phyloP scores from a whole-genome alignment of 2,797 vertebrate genomes.

The Phaenicophaeus curvirostris region DNA sequence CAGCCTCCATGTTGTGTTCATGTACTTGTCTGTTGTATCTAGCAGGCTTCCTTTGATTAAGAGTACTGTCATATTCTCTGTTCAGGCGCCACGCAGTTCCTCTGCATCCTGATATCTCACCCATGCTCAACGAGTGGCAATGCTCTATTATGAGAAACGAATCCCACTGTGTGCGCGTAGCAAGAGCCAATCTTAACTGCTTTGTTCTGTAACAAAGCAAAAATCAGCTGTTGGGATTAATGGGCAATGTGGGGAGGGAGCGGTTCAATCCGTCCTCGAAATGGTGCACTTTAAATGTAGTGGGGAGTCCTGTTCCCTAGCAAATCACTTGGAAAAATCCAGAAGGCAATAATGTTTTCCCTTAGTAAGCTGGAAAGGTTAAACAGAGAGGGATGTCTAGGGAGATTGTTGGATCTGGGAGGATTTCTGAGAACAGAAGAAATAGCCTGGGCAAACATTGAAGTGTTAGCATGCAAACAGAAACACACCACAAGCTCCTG shows the following conservation, averaged over 20 bases:
- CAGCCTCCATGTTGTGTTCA: not conserved
- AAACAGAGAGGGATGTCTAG: not conserved
- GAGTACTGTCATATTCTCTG: not conserved
- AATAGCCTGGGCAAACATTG: not conserved
- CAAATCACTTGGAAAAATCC: not conserved
- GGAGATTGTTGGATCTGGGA: not conserved
- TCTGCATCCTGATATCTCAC: not conserved
- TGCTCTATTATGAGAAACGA: not conserved
- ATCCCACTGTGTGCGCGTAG: not conserved
- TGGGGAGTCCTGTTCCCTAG: not conserved
- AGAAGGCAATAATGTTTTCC: not conserved
- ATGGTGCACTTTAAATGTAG: not conserved
- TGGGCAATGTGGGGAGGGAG: not conserved
- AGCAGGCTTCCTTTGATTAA: not conserved
- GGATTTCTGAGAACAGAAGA: not conserved
- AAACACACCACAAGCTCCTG: not conserved
- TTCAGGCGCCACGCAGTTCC: not conserved
- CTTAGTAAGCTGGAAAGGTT: not conserved
- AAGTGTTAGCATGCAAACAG: not conserved
- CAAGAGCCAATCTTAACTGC: not conserved
- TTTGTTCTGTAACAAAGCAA: slow-evolving; percentile 3
- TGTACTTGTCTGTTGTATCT: not conserved
- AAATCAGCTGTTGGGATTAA: not conserved
- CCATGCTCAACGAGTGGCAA: not conserved
- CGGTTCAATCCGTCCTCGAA: not conserved